These are phyloP conservation scores for Liodrosophila aerea DNA, from an alignment of 2,888 invertebrate species.

Conservation along the genomic window DNA sequence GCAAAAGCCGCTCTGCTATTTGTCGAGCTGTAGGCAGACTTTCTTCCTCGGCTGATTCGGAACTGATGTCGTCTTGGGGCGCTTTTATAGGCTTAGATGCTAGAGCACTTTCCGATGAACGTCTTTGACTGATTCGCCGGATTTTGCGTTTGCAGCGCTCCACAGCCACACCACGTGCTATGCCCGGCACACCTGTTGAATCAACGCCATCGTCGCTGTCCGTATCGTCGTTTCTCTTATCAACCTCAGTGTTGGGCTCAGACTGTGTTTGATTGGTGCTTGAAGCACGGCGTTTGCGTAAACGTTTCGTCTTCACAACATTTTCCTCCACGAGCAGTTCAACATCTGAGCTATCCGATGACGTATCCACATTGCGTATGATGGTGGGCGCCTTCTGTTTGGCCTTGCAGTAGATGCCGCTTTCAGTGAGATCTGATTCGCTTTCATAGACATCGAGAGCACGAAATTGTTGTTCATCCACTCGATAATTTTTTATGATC, in stretches of 20 bases:
- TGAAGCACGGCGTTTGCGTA: constrained; percentile 79
- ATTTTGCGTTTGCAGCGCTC: constrained; percentile 68
- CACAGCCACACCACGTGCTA: constrained; percentile 78
- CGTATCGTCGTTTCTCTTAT: constrained; percentile 28
- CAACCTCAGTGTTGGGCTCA: constrained; percentile 57
- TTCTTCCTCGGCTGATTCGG: constrained; percentile 57
- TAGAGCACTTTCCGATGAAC: constrained; percentile 36
- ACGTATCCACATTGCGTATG: constrained; percentile 67
- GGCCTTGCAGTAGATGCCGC: constrained; percentile 78
- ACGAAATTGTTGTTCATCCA: constrained; percentile 82
- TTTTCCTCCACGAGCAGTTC: constrained; percentile 44
- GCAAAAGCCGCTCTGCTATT: constrained; percentile 77
- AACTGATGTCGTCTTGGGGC: constrained; percentile 49
- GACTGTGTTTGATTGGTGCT: constrained; percentile 70
- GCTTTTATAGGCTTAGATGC: constrained; percentile 21
- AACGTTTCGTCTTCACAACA: constrained; percentile 72
- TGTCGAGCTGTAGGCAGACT: constrained; percentile 74
- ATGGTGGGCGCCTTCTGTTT: constrained; percentile 61
- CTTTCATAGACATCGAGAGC: constrained; percentile 85
- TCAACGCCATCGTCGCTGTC: constrained; percentile 55
- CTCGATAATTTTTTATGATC: constrained; percentile 72
- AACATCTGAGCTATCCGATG: constrained; percentile 56
- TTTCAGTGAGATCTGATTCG: constrained; percentile 83
- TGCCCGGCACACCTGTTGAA: constrained; percentile 71
- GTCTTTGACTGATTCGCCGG: constrained; percentile 41